Conservation (phyloP, 2,797 vertebrate species). For the Gymnodraco acuticeps region DNA sequence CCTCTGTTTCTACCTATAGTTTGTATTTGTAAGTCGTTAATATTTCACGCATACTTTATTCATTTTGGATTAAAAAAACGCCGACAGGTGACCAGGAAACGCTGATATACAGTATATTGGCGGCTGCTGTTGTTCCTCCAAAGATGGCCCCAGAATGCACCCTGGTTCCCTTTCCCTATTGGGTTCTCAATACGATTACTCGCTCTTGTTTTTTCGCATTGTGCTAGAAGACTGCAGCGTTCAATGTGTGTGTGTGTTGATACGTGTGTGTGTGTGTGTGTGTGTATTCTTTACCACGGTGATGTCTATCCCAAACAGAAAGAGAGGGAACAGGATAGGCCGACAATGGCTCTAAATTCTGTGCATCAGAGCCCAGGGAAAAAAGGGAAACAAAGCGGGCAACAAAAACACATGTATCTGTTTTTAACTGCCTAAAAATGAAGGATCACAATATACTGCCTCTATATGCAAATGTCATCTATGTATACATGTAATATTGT, state of each 20-base stretch:
- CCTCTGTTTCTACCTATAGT: too few species aligned
- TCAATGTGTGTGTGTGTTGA: constrained; percentile 22
- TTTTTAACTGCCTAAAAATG: constrained; percentile 73
- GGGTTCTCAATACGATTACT: constrained; percentile 47
- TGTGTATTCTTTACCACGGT: constrained; percentile 77
- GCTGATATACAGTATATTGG: too few species aligned
- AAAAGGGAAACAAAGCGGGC: constrained; percentile 48
- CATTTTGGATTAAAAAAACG: too few species aligned
- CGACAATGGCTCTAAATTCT: constrained; percentile 77
- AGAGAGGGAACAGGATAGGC: constrained; percentile 76
- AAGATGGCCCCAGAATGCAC: too few species aligned
- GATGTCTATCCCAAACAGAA: constrained; percentile 78
- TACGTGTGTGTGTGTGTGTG: constrained; percentile 23
- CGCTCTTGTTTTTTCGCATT: constrained; percentile 25
- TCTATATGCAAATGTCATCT: constrained; percentile 84
- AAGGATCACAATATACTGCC: constrained; percentile 82
- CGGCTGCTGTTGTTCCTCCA: too few species aligned
- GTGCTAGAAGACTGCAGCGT: constrained; percentile 59
- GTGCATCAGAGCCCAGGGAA: constrained; percentile 72
- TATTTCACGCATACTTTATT: too few species aligned
- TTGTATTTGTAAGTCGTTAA: too few species aligned
- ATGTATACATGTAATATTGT: constrained; percentile 83
- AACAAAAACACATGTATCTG: constrained; percentile 67
- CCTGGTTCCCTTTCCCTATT: not conserved
- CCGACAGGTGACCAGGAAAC: too few species aligned